Percentiles rank a stretch among this genome's conserved stretches.
phyloP scores from a whole-genome alignment of 2,888 invertebrate genomes.

The Dicyrtomina minuta region DNA sequence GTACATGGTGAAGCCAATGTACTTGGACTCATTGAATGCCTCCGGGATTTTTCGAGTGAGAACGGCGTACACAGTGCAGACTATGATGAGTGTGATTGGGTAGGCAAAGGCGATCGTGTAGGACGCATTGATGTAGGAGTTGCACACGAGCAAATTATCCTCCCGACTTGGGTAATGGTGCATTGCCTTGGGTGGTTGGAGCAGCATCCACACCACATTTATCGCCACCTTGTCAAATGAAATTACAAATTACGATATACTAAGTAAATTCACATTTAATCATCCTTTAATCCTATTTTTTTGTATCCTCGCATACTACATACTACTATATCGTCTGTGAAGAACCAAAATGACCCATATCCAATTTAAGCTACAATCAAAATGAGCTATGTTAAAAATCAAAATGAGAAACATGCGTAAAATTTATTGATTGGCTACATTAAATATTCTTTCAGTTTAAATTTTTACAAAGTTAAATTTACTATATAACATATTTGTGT shows the following conservation, averaged over 20 bases:
- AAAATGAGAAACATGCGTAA: too few species aligned
- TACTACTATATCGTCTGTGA: too few species aligned
- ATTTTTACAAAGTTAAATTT: too few species aligned
- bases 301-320: too few species aligned
- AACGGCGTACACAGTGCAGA: conserved; percentile 93
- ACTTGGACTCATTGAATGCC: conserved; percentile 97
- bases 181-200: conserved; percentile 84
- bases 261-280: too few species aligned
- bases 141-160: conserved; percentile 89
- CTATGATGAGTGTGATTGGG: conserved; percentile 58
- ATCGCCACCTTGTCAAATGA: conserved; percentile 70
- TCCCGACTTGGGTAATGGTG: conserved; percentile 88
- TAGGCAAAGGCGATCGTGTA: conserved; percentile 75
- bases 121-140: conserved; percentile 86
- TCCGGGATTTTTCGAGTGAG: conserved; percentile 96
- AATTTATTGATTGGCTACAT: too few species aligned
- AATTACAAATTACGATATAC: conserved; percentile 3
- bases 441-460: too few species aligned
- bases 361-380: too few species aligned
- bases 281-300: too few species aligned
- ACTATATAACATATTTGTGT: too few species aligned
- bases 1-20: conserved; percentile 99
- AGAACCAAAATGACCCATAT: too few species aligned
- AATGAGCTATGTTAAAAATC: too few species aligned
- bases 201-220: conserved; percentile 88